A percentile compares a stretch with the other conserved stretches of the same genome.
These are phyloP conservation scores for Botia kubotai DNA, from an alignment of 2,797 vertebrate species.

Conservation along the genomic window DNA sequence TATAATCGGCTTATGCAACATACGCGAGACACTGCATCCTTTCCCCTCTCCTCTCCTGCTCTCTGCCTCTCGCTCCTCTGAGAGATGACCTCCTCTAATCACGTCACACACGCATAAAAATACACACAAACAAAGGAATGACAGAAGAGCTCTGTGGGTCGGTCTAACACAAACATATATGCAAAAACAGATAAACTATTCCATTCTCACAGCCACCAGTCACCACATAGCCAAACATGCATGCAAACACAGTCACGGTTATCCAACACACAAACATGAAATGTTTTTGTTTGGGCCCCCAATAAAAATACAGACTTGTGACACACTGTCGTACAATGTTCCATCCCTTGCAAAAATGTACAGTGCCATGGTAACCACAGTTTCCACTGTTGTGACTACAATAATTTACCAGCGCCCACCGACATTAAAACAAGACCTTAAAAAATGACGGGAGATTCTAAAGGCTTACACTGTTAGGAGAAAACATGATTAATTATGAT, in stretches of 20 bases:
- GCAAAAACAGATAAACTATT: neutral
- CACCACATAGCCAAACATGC: neutral
- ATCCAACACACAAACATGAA: neutral
- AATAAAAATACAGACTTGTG: no score
- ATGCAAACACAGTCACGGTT: neutral
- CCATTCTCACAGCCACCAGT: slow-evolving; percentile 7
- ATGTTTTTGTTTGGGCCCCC: neutral
- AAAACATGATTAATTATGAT: no score
- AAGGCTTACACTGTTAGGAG: no score
- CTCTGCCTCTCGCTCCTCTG: slow-evolving; percentile 25
- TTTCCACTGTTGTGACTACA: no score
- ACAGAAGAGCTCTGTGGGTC: slow-evolving; percentile 13
- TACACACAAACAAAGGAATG: slow-evolving; percentile 31
- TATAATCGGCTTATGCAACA: slow-evolving; percentile 76
- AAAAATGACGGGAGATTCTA: no score
- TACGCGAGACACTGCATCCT: slow-evolving; percentile 55
- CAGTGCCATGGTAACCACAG: no score
- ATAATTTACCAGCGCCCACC: no score
- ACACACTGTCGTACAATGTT: no score
- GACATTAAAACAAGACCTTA: no score
- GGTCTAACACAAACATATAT: neutral
- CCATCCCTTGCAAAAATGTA: no score
- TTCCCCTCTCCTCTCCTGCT: slow-evolving; percentile 17
- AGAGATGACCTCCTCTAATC: slow-evolving; percentile 49
- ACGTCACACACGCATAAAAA: slow-evolving; percentile 49